Conservation (phyloP, 2,888 invertebrate species). For the Elegia similella region DNA sequence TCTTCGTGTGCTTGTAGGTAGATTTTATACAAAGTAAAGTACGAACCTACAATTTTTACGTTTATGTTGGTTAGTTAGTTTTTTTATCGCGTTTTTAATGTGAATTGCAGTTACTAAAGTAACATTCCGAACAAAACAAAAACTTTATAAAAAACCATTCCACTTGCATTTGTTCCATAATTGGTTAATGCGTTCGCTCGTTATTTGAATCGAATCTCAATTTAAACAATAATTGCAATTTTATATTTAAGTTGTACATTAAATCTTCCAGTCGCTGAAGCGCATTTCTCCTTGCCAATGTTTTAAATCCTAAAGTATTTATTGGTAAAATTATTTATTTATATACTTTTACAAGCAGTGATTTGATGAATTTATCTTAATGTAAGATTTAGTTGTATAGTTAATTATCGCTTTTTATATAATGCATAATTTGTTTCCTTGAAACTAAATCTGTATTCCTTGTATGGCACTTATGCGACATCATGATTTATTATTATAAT, state of each 20-base stretch:
- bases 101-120: neutral
- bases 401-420: slow-evolving; percentile 1
- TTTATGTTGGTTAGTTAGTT: neutral
- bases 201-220: slow-evolving; percentile 25
- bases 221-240: slow-evolving; percentile 16
- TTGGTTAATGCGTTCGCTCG: slow-evolving; percentile 8
- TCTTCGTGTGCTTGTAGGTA: neutral
- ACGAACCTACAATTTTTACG: neutral
- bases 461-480: neutral
- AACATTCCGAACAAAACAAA: slow-evolving; percentile 11
- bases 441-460: neutral
- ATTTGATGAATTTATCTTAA: slow-evolving; percentile 10
- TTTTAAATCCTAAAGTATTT: slow-evolving; percentile 7
- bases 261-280: slow-evolving; percentile 8
- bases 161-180: slow-evolving; percentile 15
- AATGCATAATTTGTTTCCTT: neutral
- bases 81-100: neutral
- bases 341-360: neutral
- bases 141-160: slow-evolving; percentile 12
- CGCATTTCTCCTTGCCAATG: slow-evolving; percentile 27
- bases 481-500: neutral
- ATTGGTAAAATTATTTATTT: neutral
- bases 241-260: slow-evolving; percentile 18
- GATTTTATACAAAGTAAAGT: neutral
- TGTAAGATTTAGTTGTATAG: slow-evolving; percentile 14